Evolutionary conservation across 1,140 invertebrate genomes (phyloP).

Genomic region (Pachypeltis micranthus): DNA sequence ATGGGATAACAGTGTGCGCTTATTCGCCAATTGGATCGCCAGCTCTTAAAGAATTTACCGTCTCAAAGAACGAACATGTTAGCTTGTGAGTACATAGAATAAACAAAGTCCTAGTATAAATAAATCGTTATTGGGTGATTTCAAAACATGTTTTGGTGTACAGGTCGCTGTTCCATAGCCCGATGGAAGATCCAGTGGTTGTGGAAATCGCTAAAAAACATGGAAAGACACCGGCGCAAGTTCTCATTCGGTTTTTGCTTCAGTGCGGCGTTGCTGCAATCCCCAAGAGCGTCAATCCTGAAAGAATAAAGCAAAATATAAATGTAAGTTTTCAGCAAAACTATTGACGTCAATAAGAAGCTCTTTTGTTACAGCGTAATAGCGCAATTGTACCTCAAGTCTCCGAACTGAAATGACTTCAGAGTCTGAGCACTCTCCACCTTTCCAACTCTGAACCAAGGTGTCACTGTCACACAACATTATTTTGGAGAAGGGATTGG

Average conservation of each 20-base stretch:
- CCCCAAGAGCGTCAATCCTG: slow-evolving; percentile 66
- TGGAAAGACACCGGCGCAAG: slow-evolving; percentile 59
- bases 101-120: no score
- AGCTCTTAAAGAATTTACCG: not conserved
- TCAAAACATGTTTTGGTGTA: no score
- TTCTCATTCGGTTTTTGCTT: slow-evolving; percentile 62
- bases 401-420: no score
- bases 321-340: slow-evolving; percentile 30
- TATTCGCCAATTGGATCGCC: slow-evolving; percentile 46
- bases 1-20: slow-evolving; percentile 44
- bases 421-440: no score
- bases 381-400: no score
- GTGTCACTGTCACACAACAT: no score
- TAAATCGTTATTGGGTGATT: no score
- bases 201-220: slow-evolving; percentile 55
- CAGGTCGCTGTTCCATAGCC: not conserved
- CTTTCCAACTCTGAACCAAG: no score
- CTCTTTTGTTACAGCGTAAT: no score
- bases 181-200: slow-evolving; percentile 38
- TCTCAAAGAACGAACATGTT: no score
- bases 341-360: no score
- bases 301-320: slow-evolving; percentile 54
- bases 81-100: slow-evolving; percentile 2
- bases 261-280: slow-evolving; percentile 62
- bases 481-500: no score